A percentile compares a stretch with the other conserved stretches of the same genome.
Conservation (phyloP, 2,113 vertebrate genomes). For the Ophiodon elongatus region DNA sequence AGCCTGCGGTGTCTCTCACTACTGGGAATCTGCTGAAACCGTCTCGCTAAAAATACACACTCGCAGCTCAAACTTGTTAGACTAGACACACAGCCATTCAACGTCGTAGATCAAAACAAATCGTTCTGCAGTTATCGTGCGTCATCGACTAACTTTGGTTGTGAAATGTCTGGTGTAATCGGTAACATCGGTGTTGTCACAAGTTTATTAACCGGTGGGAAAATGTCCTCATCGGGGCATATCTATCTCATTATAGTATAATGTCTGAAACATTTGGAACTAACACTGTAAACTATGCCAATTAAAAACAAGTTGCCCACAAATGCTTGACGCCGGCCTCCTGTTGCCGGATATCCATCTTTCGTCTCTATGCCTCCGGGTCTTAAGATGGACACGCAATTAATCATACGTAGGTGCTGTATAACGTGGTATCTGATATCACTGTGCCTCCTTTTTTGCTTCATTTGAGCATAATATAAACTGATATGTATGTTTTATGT, state of each 20-base stretch:
- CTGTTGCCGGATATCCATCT: neutral
- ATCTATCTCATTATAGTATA: neutral
- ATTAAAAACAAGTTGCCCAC: neutral
- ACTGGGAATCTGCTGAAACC: neutral
- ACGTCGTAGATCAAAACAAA: neutral
- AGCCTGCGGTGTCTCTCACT: neutral
- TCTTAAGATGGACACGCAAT: neutral
- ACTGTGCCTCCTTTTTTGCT: neutral
- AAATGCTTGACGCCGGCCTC: neutral
- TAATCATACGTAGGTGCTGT: neutral
- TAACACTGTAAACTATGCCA: neutral
- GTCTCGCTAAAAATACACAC: neutral
- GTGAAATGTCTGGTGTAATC: neutral
- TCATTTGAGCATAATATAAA: no score
- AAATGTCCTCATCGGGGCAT: no score
- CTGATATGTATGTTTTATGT: neutral
- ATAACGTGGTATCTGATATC: neutral
- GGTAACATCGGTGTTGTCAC: neutral
- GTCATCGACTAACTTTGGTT: neutral
- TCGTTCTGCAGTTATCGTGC: neutral
- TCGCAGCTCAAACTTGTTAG: neutral
- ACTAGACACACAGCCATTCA: neutral
- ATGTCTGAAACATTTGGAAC: no score
- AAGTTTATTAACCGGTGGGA: no score
- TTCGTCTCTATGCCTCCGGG: neutral